These are phyloP conservation scores for Hecatera dysodea DNA, from an alignment of 2,888 invertebrate species.

Conservation along the genomic window DNA sequence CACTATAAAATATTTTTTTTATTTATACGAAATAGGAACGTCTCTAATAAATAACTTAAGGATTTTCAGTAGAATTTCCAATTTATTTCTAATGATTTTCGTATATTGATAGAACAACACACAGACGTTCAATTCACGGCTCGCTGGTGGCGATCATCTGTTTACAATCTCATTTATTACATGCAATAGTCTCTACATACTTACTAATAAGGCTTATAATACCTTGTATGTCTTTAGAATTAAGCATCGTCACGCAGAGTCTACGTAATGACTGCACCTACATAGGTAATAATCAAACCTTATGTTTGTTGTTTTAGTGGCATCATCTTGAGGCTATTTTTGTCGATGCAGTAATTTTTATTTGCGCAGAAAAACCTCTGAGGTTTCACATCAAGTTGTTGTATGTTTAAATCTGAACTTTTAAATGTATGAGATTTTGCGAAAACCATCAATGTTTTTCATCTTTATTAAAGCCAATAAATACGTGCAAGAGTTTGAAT, in stretches of 20 bases:
- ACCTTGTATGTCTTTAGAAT: constrained; percentile 24
- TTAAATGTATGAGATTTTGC: constrained; percentile 23
- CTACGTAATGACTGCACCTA: constrained; percentile 61
- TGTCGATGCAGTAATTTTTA: constrained; percentile 69
- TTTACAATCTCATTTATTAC: constrained; percentile 13
- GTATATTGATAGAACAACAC: constrained; percentile 10
- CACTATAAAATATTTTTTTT: constrained; percentile 17
- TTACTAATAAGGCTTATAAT: constrained; percentile 30
- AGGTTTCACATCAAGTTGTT: constrained; percentile 40
- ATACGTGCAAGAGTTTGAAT: constrained; percentile 8
- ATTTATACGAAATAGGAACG: constrained; percentile 20
- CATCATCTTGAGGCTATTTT: constrained; percentile 75
- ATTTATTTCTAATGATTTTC: constrained; percentile 7
- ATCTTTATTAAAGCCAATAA: constrained; percentile 18
- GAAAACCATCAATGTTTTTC: constrained; percentile 1
- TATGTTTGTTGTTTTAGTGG: constrained; percentile 69
- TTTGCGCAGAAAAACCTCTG: constrained; percentile 55
- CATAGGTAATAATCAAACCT: constrained; percentile 65
- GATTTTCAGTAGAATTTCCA: constrained; percentile 26
- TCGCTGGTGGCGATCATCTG: constrained; percentile 33
- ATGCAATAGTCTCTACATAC: constrained; percentile 3
- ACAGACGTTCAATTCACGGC: constrained; percentile 31
- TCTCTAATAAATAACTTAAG: neutral
- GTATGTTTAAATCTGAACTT: constrained; percentile 11
- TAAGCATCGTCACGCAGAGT: constrained; percentile 45